These are phyloP conservation scores for Eptatretus burgeri DNA, from an alignment of 2,113 vertebrate genomes.

Conservation along the genomic window DNA sequence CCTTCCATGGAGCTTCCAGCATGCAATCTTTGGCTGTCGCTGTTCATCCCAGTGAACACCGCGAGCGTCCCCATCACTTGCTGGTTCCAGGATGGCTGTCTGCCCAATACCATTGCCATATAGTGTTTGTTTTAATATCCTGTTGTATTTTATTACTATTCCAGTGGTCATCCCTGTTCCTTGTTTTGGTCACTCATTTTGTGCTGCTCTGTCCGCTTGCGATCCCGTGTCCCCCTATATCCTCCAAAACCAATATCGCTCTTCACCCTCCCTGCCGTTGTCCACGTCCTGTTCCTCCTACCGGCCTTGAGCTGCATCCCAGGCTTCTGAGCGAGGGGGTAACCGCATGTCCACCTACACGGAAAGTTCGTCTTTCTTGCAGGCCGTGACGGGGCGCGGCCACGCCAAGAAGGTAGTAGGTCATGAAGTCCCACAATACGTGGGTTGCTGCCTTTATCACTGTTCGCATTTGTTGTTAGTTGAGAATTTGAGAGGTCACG, in stretches of 20 bases:
- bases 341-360: conserved; percentile 56
- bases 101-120: no score
- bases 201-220: conserved; percentile 7
- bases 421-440: no score
- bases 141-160: neutral
- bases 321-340: conserved; percentile 33
- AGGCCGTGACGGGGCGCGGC: conserved; percentile 25
- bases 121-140: neutral
- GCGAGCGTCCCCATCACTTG: no score
- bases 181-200: conserved; percentile 7
- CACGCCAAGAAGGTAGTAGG: conserved; percentile 48
- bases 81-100: no score
- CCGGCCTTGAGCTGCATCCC: conserved; percentile 9
- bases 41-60: no score
- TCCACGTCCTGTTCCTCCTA: conserved; percentile 7
- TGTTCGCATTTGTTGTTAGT: no score
- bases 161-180: conserved; percentile 3
- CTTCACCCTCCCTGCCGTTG: no score
- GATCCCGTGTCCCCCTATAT: conserved; percentile 7
- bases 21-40: no score
- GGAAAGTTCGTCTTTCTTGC: conserved; percentile 27
- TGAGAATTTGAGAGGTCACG: no score
- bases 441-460: no score
- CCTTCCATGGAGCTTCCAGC: no score
- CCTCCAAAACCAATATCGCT: conserved; percentile 8